Base-by-base conservation (phyloP, 2,113 vertebrate species). In the Willisornis vidua region DNA sequence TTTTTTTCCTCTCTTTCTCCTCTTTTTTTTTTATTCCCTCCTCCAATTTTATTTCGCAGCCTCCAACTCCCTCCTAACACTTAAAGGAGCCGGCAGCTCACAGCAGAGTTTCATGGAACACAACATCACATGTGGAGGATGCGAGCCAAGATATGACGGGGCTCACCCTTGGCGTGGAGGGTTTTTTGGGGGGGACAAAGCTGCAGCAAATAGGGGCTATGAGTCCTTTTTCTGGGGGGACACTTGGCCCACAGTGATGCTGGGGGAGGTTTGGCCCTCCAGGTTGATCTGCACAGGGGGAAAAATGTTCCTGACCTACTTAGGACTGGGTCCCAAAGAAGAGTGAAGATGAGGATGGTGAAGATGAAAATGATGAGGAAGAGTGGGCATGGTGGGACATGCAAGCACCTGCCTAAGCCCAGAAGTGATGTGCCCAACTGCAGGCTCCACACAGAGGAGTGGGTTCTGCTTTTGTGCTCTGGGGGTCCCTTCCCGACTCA, bases 41-140 rank as follows among this genome's bases (percentile, higher is more conserved):
- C 85, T 85, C 91, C 94, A 49, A 89, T 91, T 94, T 91, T 88
- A 52, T 86, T 85, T 91, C 62, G 16, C 81, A 86, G 87, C 88
- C 80, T 91, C 88, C 91, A 62, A 92, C 90, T 93, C 90, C 90
- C 93, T 93, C 85, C 52, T 49, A 92, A 85, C 63, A 31, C 65
- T 93, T 92, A 89, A 89, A 94, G 94, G 94, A 92, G 92, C 81
- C 81, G 37, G 62, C 67, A 61, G 92, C 85, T 78, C 35, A 7
- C 59, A 7, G 16, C 14, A 18, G 89, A 86, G 72, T 91, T 89
- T 78, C 9, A 46, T 61, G 72, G 13, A 49, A 63, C 18, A 70
- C 37, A 88, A 66, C 77, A 83, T 73, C 17, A 68, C 49, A 67
- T 33, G 78, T n/a, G 20, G 82, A 70, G 77, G 77, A 74, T 24